Evolutionary conservation across 1,140 invertebrate species (phyloP), one percentile per base, ranked within the genome.

Genomic region (Bombus pascuorum): DNA sequence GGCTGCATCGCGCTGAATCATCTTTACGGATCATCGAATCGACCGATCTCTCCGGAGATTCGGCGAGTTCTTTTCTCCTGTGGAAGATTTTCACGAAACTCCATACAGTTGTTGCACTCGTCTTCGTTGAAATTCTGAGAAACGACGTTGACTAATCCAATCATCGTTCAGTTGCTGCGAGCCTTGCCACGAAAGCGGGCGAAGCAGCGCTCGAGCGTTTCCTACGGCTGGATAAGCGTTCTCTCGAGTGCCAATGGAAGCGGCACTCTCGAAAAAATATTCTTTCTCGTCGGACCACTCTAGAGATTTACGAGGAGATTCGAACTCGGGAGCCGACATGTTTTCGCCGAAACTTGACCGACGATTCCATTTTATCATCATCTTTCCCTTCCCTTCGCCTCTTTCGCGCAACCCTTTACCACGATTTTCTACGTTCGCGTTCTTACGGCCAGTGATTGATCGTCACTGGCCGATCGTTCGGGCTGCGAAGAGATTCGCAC

Each of bases 291-390:
- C 47, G 77, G 77, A 91, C 91, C 86, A 87, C 89, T 90, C 83
- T 77, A 83, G 71, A 91, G 90, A 93, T 93, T 93, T 93, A 91
- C 91, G 90, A 91, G 89, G 83, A 89, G 87, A 87, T 89, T 85
- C 82, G 81, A 81, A 89, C 62, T 86, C 9, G 0, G 0, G 2
- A 2, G 6, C 22, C 28, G 39, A 85, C 88, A 81, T 87, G 89
- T 91, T 90, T 90, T 86, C 78, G 84, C 75, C 39, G 42, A 65
- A 44, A 72, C 81, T 68, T 86, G 74, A 65, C 82, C 90, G 91
- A 92, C 92, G 91, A 91, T 89, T 92, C 90, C 88, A 91, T 89
- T 91, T 88, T 90, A 89, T 89, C 82, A 86, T 78, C 84, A 71
- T 65, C 75, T 87, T 75, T 66, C 74, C 74, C 81, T 73, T 22